phyloP scores from a whole-genome alignment of 2,888 invertebrate species.

The Coenonympha arcania region DNA sequence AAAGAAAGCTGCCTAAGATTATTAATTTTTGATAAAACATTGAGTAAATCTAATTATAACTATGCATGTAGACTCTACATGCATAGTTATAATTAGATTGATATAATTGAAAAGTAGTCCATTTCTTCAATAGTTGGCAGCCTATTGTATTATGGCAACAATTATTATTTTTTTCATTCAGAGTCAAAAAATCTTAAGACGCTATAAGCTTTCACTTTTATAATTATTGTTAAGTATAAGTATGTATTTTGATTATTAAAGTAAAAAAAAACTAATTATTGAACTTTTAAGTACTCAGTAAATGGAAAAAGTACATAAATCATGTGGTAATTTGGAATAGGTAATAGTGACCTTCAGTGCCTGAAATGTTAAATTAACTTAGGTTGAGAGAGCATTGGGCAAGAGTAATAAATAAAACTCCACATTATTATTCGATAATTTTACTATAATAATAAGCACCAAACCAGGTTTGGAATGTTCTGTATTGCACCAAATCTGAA shows the following conservation, averaged over 20 bases:
- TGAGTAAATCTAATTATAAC: too few relatives aligned
- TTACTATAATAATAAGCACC: slow-evolving; percentile 71
- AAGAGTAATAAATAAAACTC: slow-evolving; percentile 63
- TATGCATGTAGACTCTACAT: too few relatives aligned
- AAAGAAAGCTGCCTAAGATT: too few relatives aligned
- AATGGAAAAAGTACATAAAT: not conserved
- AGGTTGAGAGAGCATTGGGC: slow-evolving; percentile 45
- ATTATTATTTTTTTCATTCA: too few relatives aligned
- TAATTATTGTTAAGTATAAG: too few relatives aligned
- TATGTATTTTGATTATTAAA: not conserved
- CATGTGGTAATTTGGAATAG: slow-evolving; percentile 17
- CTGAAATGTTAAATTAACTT: slow-evolving; percentile 27
- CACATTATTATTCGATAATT: slow-evolving; percentile 54
- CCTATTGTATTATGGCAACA: too few relatives aligned
- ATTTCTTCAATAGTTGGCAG: too few relatives aligned
- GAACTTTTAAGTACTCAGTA: slow-evolving; percentile 37
- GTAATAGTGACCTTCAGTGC: slow-evolving; percentile 66
- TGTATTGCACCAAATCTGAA: slow-evolving; percentile 68
- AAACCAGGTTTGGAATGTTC: slow-evolving; percentile 73
- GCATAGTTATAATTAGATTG: too few relatives aligned
- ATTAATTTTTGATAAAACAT: too few relatives aligned
- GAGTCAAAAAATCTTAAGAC: too few relatives aligned
- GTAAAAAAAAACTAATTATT: not conserved
- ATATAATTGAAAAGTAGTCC: too few relatives aligned
- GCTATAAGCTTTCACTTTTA: too few relatives aligned